Evolutionary conservation across 2,797 vertebrate species (phyloP).

Genomic region (Serranus cabrilla): DNA sequence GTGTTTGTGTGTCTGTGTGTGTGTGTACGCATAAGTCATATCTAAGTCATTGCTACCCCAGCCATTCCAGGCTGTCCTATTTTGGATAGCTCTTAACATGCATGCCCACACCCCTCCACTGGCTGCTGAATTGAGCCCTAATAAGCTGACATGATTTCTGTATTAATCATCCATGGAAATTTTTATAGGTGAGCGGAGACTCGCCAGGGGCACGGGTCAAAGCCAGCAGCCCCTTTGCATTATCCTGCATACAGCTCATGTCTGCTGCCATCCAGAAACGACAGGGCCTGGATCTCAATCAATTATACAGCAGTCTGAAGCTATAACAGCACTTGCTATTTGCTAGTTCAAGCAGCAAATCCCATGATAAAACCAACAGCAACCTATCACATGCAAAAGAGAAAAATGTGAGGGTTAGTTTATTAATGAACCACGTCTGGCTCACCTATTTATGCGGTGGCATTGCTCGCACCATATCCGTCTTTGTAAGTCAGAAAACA

Average conservation of each 20-base stretch:
- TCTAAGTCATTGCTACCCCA: constrained; percentile 35
- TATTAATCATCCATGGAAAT: constrained; percentile 79
- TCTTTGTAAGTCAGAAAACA: constrained; percentile 78
- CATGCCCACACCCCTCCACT: constrained; percentile 50
- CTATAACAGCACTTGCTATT: constrained; percentile 59
- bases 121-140: constrained; percentile 61
- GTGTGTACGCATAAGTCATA: constrained; percentile 52
- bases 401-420: constrained; percentile 70
- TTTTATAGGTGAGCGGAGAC: constrained; percentile 65
- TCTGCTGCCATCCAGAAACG: constrained; percentile 52
- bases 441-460: constrained; percentile 71
- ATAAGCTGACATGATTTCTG: constrained; percentile 63
- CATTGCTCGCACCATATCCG: constrained; percentile 56
- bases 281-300: constrained; percentile 66
- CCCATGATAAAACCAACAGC: constrained; percentile 76
- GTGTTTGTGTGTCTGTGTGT: constrained; percentile 52
- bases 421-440: constrained; percentile 76
- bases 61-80: constrained; percentile 25
- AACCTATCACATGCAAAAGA: constrained; percentile 69
- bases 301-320: constrained; percentile 67
- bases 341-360: constrained; percentile 77
- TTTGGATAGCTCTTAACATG: constrained; percentile 59
- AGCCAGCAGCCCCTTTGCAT: constrained; percentile 36
- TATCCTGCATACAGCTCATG: constrained; percentile 49
- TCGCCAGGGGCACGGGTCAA: constrained; percentile 58